A percentile compares a stretch with the other conserved stretches of the same genome.
Conservation (phyloP, 2,888 invertebrate genomes). For the Dione vanillae region DNA sequence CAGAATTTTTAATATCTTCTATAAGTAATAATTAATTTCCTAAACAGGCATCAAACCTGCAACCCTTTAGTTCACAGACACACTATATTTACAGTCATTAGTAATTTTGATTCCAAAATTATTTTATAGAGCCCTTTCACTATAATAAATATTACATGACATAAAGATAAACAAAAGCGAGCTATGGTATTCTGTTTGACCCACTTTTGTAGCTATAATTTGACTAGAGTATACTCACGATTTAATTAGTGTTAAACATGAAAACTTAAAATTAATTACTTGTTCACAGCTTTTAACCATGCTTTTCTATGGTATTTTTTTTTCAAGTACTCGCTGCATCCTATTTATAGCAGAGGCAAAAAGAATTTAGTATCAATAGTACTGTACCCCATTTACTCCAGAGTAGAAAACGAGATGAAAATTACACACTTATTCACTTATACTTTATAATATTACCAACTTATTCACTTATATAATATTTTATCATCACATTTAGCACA, state of each 20-base stretch:
- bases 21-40: neutral
- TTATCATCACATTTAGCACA: no score
- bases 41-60: neutral
- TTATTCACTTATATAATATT: no score
- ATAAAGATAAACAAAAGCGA: constrained; percentile 15
- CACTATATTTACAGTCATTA: neutral
- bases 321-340: neutral
- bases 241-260: constrained; percentile 44
- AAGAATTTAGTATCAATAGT: neutral
- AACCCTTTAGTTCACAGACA: neutral
- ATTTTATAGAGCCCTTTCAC: neutral
- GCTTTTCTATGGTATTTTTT: neutral
- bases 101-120: neutral
- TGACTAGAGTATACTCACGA: constrained; percentile 28
- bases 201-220: constrained; percentile 34
- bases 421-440: no score
- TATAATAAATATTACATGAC: constrained; percentile 12
- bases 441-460: no score
- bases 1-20: no score
- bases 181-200: constrained; percentile 26
- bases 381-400: neutral
- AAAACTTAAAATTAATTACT: constrained; percentile 42
- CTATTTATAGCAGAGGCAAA: neutral
- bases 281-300: constrained; percentile 6
- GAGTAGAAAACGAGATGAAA: no score